A percentile compares a stretch with the other conserved stretches of the same genome.
Evolutionary conservation across 1,140 invertebrate genomes (phyloP).

Genomic region (Ostrea denselamellosa): DNA sequence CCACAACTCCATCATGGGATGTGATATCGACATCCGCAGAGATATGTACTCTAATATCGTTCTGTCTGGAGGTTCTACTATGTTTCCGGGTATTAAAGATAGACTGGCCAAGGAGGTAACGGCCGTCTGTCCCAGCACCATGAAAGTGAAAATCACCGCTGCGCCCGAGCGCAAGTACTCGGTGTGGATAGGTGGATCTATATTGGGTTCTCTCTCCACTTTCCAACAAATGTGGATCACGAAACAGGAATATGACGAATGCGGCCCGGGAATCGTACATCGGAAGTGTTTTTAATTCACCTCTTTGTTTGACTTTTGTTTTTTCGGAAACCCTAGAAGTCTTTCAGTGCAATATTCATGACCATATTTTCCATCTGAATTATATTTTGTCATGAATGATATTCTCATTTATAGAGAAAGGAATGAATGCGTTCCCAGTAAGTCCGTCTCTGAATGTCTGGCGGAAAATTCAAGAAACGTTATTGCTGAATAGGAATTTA

Average conservation of each 20-base stretch:
- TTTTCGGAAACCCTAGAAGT: too few species aligned
- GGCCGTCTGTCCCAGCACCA: conserved; percentile 85
- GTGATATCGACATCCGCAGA: conserved; percentile 88
- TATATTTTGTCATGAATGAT: too few species aligned
- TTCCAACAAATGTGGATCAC: conserved; percentile 84
- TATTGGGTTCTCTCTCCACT: conserved; percentile 83
- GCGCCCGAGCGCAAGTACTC: conserved; percentile 74
- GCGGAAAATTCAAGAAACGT: too few species aligned
- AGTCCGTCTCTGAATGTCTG: too few species aligned
- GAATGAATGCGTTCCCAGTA: too few species aligned
- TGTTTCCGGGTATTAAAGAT: conserved; percentile 78
- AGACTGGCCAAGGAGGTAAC: conserved; percentile 85
- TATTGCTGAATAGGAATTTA: too few species aligned
- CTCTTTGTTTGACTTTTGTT: neutral
- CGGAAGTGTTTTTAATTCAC: conserved; percentile 79
- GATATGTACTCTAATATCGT: conserved; percentile 92
- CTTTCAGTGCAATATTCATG: too few species aligned
- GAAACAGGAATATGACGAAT: conserved; percentile 91
- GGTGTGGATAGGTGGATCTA: conserved; percentile 75
- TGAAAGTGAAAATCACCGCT: conserved; percentile 89
- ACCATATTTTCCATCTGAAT: too few species aligned
- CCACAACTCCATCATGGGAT: conserved; percentile 90
- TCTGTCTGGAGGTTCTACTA: conserved; percentile 80
- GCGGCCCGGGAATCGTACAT: conserved; percentile 87
- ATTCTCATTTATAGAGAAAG: too few species aligned